Evolutionary conservation across 2,888 invertebrate genomes (phyloP).

Genomic region (Frankliniella intonsa): DNA sequence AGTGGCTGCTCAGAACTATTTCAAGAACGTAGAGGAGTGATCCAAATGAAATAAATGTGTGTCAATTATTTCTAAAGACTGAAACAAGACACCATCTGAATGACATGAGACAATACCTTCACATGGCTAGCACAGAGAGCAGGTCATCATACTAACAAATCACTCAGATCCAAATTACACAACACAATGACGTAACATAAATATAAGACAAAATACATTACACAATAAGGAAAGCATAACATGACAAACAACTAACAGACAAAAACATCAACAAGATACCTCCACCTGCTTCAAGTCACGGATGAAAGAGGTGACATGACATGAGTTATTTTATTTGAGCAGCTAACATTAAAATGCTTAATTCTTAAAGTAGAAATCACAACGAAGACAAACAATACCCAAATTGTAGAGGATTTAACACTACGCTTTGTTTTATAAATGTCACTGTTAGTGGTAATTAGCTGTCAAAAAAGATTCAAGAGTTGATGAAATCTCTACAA

Average conservation of each 20-base stretch:
- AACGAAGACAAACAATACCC: slow-evolving; percentile 21
- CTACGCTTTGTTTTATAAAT: neutral
- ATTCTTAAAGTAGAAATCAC: slow-evolving; percentile 28
- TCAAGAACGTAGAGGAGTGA: too few species aligned
- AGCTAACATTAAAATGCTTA: slow-evolving; percentile 25
- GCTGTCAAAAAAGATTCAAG: too few species aligned
- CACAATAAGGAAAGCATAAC: slow-evolving; percentile 10
- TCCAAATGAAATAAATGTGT: too few species aligned
- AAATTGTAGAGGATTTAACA: neutral
- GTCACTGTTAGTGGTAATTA: neutral
- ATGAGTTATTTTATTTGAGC: slow-evolving; percentile 6
- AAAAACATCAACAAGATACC: slow-evolving; percentile 22
- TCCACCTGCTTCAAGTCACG: neutral
- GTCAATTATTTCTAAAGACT: too few species aligned
- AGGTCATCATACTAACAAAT: neutral
- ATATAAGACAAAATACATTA: slow-evolving; percentile 1
- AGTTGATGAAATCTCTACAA: too few species aligned
- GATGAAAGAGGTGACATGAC: neutral
- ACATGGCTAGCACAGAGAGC: slow-evolving; percentile 1
- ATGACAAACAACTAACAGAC: neutral
- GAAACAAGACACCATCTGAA: neutral
- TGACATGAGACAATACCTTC: neutral
- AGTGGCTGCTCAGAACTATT: too few species aligned
- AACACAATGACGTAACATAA: neutral
- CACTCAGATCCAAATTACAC: neutral